phyloP scores from a whole-genome alignment of 2,113 vertebrate species.

The Onychostoma macrolepis region DNA sequence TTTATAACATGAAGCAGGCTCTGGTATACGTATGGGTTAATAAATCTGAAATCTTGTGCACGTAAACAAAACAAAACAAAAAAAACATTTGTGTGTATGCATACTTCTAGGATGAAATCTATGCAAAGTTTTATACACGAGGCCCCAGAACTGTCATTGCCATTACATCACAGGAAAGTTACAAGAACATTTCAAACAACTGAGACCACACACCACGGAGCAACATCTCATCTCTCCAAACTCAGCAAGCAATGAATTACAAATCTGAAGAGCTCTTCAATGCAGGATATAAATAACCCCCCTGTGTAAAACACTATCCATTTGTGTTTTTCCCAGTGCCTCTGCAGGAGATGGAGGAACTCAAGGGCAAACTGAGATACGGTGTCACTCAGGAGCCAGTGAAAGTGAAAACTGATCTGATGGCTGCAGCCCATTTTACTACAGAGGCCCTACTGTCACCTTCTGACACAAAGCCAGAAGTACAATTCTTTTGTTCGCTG shows the following conservation, averaged over 20 bases:
- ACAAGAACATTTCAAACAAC: conserved; percentile 22
- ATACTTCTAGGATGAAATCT: conserved; percentile 12
- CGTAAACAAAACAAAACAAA: neutral
- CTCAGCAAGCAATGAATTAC: conserved; percentile 11
- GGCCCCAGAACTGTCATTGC: neutral
- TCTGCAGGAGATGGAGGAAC: neutral
- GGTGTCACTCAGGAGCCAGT: conserved; percentile 2
- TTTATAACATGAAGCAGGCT: neutral
- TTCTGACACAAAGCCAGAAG: conserved; percentile 9
- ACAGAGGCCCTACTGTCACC: neutral
- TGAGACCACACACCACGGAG: conserved; percentile 26
- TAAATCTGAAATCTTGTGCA: neutral
- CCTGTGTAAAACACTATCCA: neutral
- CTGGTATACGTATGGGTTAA: neutral
- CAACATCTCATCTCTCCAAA: conserved; percentile 14
- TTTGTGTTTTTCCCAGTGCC: neutral
- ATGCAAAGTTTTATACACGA: neutral
- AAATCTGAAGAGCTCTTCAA: conserved; percentile 9
- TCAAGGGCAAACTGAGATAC: neutral
- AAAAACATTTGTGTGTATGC: neutral
- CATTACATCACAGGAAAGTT: neutral
- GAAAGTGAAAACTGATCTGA: conserved; percentile 13
- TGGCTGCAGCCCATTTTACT: neutral
- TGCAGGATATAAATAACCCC: conserved; percentile 10
- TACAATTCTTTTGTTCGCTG: neutral